phyloP scores from a whole-genome alignment of 2,888 invertebrate species.

The Polydrusus cervinus region DNA sequence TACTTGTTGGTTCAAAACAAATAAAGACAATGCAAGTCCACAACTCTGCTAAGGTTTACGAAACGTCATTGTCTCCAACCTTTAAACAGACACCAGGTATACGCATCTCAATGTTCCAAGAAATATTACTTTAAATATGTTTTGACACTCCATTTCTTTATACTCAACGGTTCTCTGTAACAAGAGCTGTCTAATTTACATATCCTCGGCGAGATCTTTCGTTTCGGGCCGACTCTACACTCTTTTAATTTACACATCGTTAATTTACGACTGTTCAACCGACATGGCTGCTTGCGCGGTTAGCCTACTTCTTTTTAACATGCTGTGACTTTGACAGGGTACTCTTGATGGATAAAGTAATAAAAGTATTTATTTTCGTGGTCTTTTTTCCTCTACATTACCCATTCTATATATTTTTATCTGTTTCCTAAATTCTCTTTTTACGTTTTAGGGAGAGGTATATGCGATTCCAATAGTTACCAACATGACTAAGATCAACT shows the following conservation, averaged over 20 bases:
- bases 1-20: no score
- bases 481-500: no score
- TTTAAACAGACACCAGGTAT: no score
- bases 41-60: no score
- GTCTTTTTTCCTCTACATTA: background rate
- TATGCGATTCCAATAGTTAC: no score
- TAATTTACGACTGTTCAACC: conserved; percentile 59
- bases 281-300: conserved; percentile 35
- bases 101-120: background rate
- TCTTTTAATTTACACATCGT: conserved; percentile 71
- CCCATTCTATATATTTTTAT: no score
- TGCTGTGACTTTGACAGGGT: conserved; percentile 12
- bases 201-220: conserved; percentile 70
- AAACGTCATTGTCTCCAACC: no score
- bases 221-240: conserved; percentile 61
- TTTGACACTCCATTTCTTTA: conserved; percentile 17
- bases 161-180: conserved; percentile 15
- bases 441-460: no score
- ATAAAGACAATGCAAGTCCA: no score
- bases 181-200: conserved; percentile 70
- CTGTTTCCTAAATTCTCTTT: no score
- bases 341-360: conserved; percentile 23
- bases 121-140: background rate
- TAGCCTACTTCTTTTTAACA: conserved; percentile 29
- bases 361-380: background rate